Conservation (phyloP, 2,113 vertebrate genomes). For the Grallaria varia region DNA sequence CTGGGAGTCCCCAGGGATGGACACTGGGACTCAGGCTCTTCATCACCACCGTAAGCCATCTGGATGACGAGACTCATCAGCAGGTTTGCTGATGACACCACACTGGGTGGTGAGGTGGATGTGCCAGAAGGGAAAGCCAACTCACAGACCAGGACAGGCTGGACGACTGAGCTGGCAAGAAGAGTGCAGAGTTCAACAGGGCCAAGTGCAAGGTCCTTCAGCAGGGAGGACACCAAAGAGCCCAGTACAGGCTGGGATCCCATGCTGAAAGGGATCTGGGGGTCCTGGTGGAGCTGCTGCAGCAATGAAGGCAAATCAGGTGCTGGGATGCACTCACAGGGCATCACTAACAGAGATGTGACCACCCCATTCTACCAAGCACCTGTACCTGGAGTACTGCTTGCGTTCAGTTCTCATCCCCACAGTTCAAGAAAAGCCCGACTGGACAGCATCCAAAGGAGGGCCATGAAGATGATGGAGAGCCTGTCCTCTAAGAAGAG, state of each 20-base stretch:
- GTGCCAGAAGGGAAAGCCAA: neutral
- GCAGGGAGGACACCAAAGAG: neutral
- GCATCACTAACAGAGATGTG: neutral
- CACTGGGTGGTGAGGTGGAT: neutral
- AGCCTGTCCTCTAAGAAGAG: neutral
- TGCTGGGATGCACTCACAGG: neutral
- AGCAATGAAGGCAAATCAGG: neutral
- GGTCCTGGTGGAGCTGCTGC: neutral
- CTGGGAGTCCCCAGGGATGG: neutral
- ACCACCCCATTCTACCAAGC: neutral
- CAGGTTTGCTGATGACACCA: neutral
- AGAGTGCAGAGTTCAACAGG: neutral
- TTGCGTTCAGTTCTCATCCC: neutral
- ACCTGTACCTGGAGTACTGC: neutral
- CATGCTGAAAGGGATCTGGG: neutral
- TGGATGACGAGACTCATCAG: rapidly evolving
- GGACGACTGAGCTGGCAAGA: neutral
- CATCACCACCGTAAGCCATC: neutral
- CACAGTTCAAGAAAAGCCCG: neutral
- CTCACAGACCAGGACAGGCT: neutral
- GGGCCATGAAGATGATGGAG: neutral
- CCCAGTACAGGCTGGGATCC: neutral
- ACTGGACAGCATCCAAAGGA: neutral
- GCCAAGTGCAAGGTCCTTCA: neutral
- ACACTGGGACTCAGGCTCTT: rapidly evolving